Conservation (phyloP, 2,113 vertebrate genomes). For the Silurus glanis region DNA sequence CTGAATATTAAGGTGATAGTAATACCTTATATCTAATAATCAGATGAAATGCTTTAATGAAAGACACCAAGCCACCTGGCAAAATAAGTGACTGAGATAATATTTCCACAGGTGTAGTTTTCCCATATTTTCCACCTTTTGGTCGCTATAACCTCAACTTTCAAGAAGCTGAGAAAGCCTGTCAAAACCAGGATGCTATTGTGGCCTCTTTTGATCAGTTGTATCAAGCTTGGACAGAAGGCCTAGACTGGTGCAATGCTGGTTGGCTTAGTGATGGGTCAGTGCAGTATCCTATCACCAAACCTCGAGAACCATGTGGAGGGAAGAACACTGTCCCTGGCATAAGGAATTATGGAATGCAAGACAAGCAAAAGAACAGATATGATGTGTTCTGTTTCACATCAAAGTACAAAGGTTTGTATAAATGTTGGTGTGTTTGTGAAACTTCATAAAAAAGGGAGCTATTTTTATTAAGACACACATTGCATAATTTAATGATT, state of each 20-base stretch:
- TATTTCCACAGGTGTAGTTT: slow-evolving; percentile 80
- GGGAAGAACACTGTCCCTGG: slow-evolving; percentile 88
- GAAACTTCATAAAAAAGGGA: neutral
- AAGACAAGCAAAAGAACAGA: slow-evolving; percentile 87
- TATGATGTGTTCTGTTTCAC: slow-evolving; percentile 99
- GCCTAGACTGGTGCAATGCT: slow-evolving; percentile 96
- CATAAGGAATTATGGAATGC: slow-evolving; percentile 87
- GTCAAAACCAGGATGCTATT: slow-evolving; percentile 83
- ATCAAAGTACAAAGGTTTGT: slow-evolving; percentile 87
- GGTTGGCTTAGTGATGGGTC: slow-evolving; percentile 95
- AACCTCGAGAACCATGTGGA: slow-evolving; percentile 88
- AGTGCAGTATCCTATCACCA: slow-evolving; percentile 91
- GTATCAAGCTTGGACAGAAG: slow-evolving; percentile 84
- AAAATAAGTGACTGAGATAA: neutral
- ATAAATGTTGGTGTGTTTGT: neutral
- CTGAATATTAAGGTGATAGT: neutral
- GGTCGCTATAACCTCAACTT: slow-evolving; percentile 96
- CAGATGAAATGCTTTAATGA: neutral
- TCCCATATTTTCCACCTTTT: slow-evolving; percentile 85
- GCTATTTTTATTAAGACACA: neutral
- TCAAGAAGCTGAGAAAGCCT: slow-evolving; percentile 82
- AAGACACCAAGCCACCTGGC: neutral
- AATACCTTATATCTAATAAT: too few species aligned
- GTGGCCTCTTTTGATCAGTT: slow-evolving; percentile 93
- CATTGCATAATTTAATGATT: neutral